These are phyloP conservation scores for Esox masquinongy DNA, from an alignment of 2,797 vertebrate genomes.

Conservation along the genomic window DNA sequence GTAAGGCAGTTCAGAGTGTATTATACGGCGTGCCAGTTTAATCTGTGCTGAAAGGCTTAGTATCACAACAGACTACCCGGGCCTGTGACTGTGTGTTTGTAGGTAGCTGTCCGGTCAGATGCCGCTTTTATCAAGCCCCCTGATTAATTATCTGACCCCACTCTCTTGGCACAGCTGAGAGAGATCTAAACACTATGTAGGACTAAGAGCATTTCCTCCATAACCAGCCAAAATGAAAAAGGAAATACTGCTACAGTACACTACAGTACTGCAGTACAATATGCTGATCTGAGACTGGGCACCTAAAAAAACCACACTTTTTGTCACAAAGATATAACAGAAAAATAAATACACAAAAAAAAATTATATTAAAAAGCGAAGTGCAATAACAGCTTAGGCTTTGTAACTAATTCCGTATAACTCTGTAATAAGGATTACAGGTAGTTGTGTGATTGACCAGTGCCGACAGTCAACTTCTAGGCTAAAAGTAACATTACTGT, in stretches of 20 bases:
- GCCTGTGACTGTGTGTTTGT: neutral
- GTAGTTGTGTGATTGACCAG: conserved; percentile 3
- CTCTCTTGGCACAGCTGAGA: conserved; percentile 13
- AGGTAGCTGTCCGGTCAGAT: conserved; percentile 19
- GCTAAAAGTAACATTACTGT: neutral
- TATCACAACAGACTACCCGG: conserved; percentile 17
- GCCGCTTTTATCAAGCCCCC: conserved; percentile 27
- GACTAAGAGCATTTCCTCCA: conserved; percentile 7
- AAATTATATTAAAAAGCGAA: neutral
- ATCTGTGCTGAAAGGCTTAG: conserved; percentile 42
- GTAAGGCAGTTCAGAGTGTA: conserved; percentile 36
- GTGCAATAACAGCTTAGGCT: conserved; percentile 13
- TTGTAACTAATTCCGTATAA: conserved; percentile 32
- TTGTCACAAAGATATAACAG: neutral
- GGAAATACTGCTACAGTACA: neutral
- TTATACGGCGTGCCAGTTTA: conserved; percentile 33
- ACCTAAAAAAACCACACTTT: neutral
- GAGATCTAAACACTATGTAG: conserved; percentile 15
- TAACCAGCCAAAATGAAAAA: neutral
- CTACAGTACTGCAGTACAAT: neutral
- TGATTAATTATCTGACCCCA: conserved; percentile 20
- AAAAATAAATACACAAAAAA: neutral
- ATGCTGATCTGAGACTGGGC: conserved; percentile 3
- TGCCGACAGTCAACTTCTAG: neutral
- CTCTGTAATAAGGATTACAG: neutral